Base-by-base conservation (phyloP, 2,888 invertebrate species). In the Linnaemya vulpina region DNA sequence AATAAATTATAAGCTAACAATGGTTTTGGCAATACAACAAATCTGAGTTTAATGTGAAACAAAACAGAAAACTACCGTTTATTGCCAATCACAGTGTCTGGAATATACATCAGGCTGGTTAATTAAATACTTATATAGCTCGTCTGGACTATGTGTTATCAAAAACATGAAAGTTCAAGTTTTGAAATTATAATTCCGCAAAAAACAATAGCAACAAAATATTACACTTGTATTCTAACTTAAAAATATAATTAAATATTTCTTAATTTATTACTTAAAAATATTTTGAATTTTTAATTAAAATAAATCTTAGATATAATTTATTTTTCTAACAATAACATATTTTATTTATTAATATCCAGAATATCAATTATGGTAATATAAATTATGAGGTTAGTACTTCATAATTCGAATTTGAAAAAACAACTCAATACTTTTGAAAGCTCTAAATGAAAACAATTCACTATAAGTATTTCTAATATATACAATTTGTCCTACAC, bases 351-450 rank as follows among this genome's bases (percentile, higher is more conserved):
- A 13, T 40, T 25, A 79, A 55, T 78, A 60, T 67, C 38, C 2
- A 80, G 67, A 77, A 81, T 83, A 85, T 85, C 85, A 79, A 20
- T 84, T 60, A 55, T 49, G 86, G 74, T 80, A 82, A 87, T 65
- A 49, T 22, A 58, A 74, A 70, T 78, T 84, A 86, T 78, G 63
- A 60, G 63, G 73, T 60, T 22, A 43, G 53, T 53, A 75, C 15
- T 58, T 84, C 78, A 82, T 76, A 83, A 81, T 65, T 79, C 13
- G 65, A 15, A 46, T n/a, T 15, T 73, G 17, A 35, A 76, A 40
- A 77, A 67, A 30, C 11, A 67, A 53, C 35, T 22, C 30, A 63
- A 79, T 67, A 77, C 58, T 62, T 65, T 81, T 40, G 17, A n/a
- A 68, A 81, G 62, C 62, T 9, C 0, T 55, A 74, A 74, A 67